These are phyloP conservation scores for Triplophysa yarkandensis DNA, from an alignment of 2,797 vertebrate genomes.

Conservation along the genomic window DNA sequence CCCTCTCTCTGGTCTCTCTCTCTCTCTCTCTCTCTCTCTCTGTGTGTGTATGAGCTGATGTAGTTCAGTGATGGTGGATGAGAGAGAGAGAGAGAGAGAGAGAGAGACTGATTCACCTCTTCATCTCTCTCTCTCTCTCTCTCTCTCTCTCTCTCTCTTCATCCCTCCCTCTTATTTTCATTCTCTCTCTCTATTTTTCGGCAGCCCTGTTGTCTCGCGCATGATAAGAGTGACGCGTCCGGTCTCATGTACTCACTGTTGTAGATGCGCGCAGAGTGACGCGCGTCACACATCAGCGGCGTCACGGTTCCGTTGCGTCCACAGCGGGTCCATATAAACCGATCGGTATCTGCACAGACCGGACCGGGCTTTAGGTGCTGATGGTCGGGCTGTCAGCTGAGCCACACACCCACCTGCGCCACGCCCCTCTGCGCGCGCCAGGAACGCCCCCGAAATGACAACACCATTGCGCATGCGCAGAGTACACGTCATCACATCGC, in stretches of 20 bases:
- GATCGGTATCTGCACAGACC: neutral
- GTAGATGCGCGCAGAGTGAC: slow-evolving; percentile 63
- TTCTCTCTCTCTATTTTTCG: slow-evolving; percentile 5
- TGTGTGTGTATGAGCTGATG: no score
- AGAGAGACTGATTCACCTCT: no score
- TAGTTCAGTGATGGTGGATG: no score
- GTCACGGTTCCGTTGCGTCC: neutral
- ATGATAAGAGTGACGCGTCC: neutral
- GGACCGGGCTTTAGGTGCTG: slow-evolving; percentile 65
- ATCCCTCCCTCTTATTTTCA: neutral
- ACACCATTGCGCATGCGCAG: slow-evolving; percentile 51
- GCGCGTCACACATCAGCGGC: slow-evolving; percentile 37
- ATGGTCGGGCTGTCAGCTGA: slow-evolving; percentile 81
- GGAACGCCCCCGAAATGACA: slow-evolving; percentile 72
- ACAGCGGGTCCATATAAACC: slow-evolving; percentile 5
- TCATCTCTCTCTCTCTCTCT: slow-evolving; percentile 52
- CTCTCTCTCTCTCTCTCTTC: slow-evolving; percentile 52
- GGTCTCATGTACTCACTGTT: slow-evolving; percentile 67
- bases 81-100: no score
- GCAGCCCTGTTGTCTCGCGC: neutral
- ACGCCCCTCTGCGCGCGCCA: slow-evolving; percentile 64
- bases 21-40: no score
- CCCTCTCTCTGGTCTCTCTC: no score
- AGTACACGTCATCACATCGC: neutral
- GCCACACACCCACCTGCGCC: slow-evolving; percentile 71